These are phyloP conservation scores for Sterna hirundo DNA, from an alignment of 2,113 vertebrate genomes.

Conservation along the genomic window DNA sequence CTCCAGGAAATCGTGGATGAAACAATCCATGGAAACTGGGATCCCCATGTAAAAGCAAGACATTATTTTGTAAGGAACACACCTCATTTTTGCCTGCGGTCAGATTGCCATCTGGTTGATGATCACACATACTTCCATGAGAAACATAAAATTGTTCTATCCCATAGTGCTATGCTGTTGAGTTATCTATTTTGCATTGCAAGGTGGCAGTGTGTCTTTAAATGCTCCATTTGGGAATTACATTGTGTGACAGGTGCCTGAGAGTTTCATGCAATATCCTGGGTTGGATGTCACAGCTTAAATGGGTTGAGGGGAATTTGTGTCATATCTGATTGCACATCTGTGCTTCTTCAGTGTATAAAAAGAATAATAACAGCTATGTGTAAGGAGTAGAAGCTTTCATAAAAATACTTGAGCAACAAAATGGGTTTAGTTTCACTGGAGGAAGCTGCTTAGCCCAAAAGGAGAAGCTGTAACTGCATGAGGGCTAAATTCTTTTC, in stretches of 20 bases:
- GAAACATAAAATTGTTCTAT: background rate
- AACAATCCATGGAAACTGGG: constrained; percentile 55
- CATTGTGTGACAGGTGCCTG: background rate
- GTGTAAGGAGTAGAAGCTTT: background rate
- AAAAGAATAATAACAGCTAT: background rate
- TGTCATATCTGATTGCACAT: background rate
- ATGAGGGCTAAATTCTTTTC: background rate
- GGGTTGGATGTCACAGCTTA: background rate
- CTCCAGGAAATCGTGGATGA: constrained; percentile 40
- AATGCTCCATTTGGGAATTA: background rate
- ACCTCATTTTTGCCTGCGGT: background rate
- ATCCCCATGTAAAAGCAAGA: background rate
- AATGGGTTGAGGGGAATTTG: background rate
- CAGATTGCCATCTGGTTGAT: background rate
- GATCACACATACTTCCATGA: background rate
- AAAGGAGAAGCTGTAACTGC: background rate
- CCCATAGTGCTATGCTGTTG: background rate
- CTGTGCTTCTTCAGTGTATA: background rate
- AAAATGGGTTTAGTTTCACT: background rate
- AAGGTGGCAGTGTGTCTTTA: background rate
- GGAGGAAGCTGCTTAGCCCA: background rate
- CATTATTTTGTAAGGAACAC: background rate
- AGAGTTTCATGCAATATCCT: background rate
- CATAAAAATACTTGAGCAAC: background rate
- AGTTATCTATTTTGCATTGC: background rate